Conservation (phyloP, 1,140 invertebrate species). For the Cotesia typhae region DNA sequence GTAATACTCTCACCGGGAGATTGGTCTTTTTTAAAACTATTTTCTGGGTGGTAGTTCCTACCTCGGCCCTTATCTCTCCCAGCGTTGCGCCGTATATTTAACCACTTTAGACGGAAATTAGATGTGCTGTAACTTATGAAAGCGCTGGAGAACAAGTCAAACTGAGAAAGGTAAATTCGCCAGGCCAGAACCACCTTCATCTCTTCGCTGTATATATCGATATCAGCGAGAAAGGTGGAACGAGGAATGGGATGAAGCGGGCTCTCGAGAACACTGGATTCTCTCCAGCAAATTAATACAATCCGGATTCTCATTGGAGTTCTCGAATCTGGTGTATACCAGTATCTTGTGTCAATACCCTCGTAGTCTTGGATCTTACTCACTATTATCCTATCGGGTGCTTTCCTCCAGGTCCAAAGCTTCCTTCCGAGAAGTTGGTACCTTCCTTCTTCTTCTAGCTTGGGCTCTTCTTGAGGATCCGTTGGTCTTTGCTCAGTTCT, state of each 20-base stretch:
- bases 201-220: not conserved
- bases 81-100: slow-evolving; percentile 29
- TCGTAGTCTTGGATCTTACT: not conserved
- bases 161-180: slow-evolving; percentile 27
- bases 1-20: slow-evolving; percentile 10
- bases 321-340: slow-evolving; percentile 29
- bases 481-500: slow-evolving; percentile 7
- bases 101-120: slow-evolving; percentile 36
- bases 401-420: slow-evolving; percentile 1
- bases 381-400: not conserved
- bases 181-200: not conserved
- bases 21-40: slow-evolving; percentile 15
- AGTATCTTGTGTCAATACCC: slow-evolving; percentile 51
- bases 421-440: slow-evolving; percentile 11
- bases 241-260: not conserved
- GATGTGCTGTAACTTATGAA: slow-evolving; percentile 34
- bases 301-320: slow-evolving; percentile 29
- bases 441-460: not conserved
- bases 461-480: not conserved
- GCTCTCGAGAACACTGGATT: slow-evolving; percentile 17
- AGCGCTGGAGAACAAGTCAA: slow-evolving; percentile 27
- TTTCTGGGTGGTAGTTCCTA: not conserved
- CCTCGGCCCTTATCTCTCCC: slow-evolving; percentile 26
- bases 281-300: slow-evolving; percentile 48
- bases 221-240: not conserved